A percentile compares a stretch with the other conserved stretches of the same genome.
phyloP scores from a whole-genome alignment of 2,888 invertebrate genomes.

The Mythimna ferrago region DNA sequence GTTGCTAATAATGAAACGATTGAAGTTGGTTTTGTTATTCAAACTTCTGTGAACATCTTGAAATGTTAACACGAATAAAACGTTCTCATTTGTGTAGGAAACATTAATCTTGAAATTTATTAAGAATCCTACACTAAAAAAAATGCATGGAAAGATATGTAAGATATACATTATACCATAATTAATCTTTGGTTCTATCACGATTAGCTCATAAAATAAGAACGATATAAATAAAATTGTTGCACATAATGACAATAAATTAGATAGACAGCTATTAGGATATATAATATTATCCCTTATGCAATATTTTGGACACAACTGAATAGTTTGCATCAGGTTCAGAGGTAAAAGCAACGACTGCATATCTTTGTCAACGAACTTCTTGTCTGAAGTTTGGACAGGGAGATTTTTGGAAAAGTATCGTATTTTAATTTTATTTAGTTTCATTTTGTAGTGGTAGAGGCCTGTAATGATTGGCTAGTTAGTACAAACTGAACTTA shows the following conservation, averaged over 20 bases:
- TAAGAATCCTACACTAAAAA: background rate
- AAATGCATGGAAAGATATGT: background rate
- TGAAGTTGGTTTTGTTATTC: background rate
- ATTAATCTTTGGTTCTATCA: background rate
- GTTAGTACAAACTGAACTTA: background rate
- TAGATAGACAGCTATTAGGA: background rate
- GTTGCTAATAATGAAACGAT: background rate
- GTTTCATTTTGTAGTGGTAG: background rate
- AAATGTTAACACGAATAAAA: slow-evolving; percentile 9
- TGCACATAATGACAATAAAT: slow-evolving; percentile 4
- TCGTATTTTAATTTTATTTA: background rate
- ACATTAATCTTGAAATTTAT: background rate
- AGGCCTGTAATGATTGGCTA: background rate
- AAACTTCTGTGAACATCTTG: slow-evolving; percentile 26
- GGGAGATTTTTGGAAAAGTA: background rate
- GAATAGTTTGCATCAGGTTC: slow-evolving; percentile 10
- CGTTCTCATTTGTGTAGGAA: background rate
- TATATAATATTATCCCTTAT: slow-evolving; percentile 11
- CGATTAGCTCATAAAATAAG: background rate
- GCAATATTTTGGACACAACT: slow-evolving; percentile 16
- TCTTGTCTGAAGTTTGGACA: background rate
- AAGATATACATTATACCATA: background rate
- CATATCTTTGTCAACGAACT: slow-evolving; percentile 13
- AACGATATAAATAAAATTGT: background rate
- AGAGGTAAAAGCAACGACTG: slow-evolving; percentile 24